A percentile compares a stretch with the other conserved stretches of the same genome.
phyloP scores from a whole-genome alignment of 2,113 vertebrate genomes.

The Anthoscopus minutus region DNA sequence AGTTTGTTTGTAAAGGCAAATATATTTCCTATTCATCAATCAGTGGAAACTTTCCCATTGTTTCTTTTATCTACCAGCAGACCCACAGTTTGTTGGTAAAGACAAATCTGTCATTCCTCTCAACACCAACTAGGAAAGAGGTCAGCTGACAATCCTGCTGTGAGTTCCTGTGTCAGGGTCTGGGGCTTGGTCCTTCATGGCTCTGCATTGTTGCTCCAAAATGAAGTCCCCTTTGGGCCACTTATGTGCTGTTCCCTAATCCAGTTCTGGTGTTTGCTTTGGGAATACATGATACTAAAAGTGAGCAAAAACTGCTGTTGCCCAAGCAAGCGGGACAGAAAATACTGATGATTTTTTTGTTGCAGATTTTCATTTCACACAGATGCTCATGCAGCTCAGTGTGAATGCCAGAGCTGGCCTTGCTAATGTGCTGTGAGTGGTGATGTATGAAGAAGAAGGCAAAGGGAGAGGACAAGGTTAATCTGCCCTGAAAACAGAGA shows the following conservation, averaged over 20 bases:
- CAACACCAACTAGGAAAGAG: background rate
- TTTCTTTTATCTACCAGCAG: too few species aligned
- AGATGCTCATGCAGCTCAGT: fast-evolving
- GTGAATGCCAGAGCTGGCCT: background rate
- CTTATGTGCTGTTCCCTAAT: background rate
- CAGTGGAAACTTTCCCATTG: too few species aligned
- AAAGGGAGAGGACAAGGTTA: background rate
- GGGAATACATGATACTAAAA: background rate
- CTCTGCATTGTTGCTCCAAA: background rate
- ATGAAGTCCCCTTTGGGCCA: background rate
- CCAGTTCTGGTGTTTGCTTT: background rate
- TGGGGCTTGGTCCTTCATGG: background rate
- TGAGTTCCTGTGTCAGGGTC: background rate
- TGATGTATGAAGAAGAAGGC: background rate
- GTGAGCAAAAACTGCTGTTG: background rate
- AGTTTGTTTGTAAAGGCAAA: too few species aligned
- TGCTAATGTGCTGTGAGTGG: background rate
- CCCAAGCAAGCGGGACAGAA: background rate
- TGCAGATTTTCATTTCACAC: background rate
- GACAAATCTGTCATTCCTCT: too few species aligned
- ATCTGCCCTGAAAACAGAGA: background rate
- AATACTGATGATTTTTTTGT: too few species aligned
- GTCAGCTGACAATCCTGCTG: background rate
- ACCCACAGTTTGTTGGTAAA: too few species aligned
- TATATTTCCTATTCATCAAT: too few species aligned